These are phyloP conservation scores for Augochlorella aurata DNA, from an alignment of 2,888 invertebrate genomes.

Conservation along the genomic window DNA sequence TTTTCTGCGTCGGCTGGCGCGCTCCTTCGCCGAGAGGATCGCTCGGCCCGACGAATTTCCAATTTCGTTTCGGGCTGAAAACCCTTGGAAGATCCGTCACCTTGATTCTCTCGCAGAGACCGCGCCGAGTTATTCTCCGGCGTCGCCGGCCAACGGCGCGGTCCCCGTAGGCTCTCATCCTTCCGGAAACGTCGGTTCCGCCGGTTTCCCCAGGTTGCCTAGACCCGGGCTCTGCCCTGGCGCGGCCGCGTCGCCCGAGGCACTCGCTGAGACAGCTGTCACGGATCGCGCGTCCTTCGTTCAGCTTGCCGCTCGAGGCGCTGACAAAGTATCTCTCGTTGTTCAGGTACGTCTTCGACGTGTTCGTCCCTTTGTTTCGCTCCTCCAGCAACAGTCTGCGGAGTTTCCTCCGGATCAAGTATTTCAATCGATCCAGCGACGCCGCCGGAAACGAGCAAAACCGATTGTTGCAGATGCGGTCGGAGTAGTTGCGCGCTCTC, in stretches of 20 bases:
- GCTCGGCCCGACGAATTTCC: background rate
- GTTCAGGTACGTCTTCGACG: slow-evolving; percentile 58
- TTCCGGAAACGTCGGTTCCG: background rate
- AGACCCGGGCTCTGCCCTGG: too few species aligned
- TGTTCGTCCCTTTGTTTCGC: slow-evolving; percentile 61
- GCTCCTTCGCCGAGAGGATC: background rate
- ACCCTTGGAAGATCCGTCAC: background rate
- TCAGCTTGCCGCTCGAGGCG: slow-evolving; percentile 56
- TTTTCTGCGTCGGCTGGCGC: background rate
- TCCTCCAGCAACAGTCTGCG: slow-evolving; percentile 60
- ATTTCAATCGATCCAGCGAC: slow-evolving; percentile 66
- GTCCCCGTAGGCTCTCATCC: background rate
- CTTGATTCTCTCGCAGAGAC: slow-evolving; percentile 9
- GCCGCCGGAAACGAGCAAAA: slow-evolving; percentile 33
- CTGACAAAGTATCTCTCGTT: slow-evolving; percentile 60
- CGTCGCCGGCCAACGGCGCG: background rate
- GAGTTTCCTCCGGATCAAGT: slow-evolving; percentile 67
- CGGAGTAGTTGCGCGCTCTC: background rate
- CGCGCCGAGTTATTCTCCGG: background rate
- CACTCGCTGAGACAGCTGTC: background rate
- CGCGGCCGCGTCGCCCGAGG: too few species aligned
- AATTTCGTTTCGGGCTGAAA: background rate
- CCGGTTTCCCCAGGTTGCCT: background rate
- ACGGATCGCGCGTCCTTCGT: slow-evolving; percentile 1
- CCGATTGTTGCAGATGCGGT: too few species aligned